Evolutionary conservation across 2,888 invertebrate genomes (phyloP).

Genomic region (Argynnis bischoffii): DNA sequence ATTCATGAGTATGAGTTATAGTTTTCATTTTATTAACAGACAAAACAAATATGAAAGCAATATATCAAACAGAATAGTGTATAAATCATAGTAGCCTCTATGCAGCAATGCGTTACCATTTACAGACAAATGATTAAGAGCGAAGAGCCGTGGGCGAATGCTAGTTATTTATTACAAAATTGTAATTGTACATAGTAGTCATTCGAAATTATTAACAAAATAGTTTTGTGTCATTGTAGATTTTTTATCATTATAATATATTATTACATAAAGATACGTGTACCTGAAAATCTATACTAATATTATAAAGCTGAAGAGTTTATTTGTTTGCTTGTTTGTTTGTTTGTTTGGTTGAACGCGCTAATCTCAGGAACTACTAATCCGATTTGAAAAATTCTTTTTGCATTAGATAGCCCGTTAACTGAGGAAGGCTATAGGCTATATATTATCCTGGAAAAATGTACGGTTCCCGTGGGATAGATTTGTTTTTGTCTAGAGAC

Average conservation of each 20-base stretch:
- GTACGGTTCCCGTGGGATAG: too few species aligned
- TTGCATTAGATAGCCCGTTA: too few species aligned
- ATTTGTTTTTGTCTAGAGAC: too few species aligned
- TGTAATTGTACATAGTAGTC: not conserved
- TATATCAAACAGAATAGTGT: conserved; percentile 28
- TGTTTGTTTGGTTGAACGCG: too few species aligned
- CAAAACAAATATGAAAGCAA: conserved; percentile 20
- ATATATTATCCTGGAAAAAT: too few species aligned
- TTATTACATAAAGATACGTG: too few species aligned
- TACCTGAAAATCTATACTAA: too few species aligned
- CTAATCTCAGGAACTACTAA: too few species aligned
- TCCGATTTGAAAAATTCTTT: too few species aligned
- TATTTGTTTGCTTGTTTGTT: too few species aligned
- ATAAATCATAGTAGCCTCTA: conserved; percentile 28
- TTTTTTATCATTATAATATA: not conserved
- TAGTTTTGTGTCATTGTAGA: not conserved
- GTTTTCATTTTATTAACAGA: conserved; percentile 2
- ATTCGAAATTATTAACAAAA: conserved; percentile 10
- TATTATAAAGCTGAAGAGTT: too few species aligned
- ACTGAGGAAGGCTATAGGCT: too few species aligned
- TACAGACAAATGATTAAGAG: conserved; percentile 28
- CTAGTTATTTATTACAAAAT: conserved; percentile 22
- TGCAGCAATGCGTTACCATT: conserved; percentile 21
- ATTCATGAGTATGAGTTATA: not conserved
- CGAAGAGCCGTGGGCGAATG: conserved; percentile 23